Evolutionary conservation across 2,113 vertebrate genomes (phyloP).

Genomic region (Tretioscincus oriximinensis): DNA sequence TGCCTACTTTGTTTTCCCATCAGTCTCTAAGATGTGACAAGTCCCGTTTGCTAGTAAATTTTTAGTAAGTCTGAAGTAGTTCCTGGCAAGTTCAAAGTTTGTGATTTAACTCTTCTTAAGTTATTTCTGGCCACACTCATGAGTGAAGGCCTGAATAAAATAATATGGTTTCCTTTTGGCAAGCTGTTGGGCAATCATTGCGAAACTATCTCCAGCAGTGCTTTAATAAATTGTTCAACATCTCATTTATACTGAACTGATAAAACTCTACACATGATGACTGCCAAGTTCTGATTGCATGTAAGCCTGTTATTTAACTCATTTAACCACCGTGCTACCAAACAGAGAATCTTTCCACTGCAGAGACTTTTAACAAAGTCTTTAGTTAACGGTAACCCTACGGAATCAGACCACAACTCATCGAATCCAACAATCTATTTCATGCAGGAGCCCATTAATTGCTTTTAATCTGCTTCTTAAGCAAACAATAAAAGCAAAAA

Average conservation of each 20-base stretch:
- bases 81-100: too few relatives aligned
- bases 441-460: too few relatives aligned
- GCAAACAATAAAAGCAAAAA: too few relatives aligned
- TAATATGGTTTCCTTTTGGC: neutral
- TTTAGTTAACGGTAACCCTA: neutral
- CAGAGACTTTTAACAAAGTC: neutral
- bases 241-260: slow-evolving; percentile 18
- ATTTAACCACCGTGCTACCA: slow-evolving; percentile 12
- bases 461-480: too few relatives aligned
- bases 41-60: too few relatives aligned
- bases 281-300: neutral
- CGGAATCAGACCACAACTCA: too few relatives aligned
- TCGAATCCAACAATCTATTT: too few relatives aligned
- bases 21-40: too few relatives aligned
- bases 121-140: neutral
- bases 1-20: too few relatives aligned
- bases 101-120: neutral
- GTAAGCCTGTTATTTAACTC: slow-evolving; percentile 19
- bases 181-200: slow-evolving; percentile 1
- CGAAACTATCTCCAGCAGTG: neutral
- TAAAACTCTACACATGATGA: neutral
- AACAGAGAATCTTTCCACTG: neutral
- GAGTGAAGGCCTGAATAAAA: neutral
- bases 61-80: too few relatives aligned
- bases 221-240: slow-evolving; percentile 14